Conservation (phyloP, 2,888 invertebrate species). For the Metacarcinus magister region DNA sequence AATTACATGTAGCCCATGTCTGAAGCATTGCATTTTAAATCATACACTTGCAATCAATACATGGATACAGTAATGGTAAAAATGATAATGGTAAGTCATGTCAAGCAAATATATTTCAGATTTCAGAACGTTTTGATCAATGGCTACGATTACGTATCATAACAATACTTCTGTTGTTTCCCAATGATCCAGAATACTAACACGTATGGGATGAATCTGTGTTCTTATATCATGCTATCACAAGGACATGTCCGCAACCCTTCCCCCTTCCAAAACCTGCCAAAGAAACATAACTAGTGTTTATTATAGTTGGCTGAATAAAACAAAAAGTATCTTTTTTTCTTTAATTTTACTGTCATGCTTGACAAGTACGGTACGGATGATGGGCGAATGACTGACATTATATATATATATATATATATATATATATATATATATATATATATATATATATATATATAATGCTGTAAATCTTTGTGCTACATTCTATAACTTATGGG, state of each 20-base stretch:
- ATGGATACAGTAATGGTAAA: too few species aligned
- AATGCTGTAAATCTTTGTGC: neutral
- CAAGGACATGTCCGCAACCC: neutral
- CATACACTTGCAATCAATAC: neutral
- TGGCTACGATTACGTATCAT: too few species aligned
- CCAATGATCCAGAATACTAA: neutral
- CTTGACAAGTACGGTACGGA: conserved; percentile 51
- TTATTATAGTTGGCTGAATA: neutral
- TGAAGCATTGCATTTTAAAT: neutral
- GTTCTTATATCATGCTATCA: neutral
- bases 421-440: conserved; percentile 57
- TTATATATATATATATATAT: conserved; percentile 53
- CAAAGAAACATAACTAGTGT: neutral
- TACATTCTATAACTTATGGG: neutral
- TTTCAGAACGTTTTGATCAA: too few species aligned
- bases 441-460: conserved; percentile 34
- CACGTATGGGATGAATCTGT: neutral
- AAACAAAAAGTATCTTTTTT: neutral
- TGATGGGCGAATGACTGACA: conserved; percentile 65
- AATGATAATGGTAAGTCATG: too few species aligned
- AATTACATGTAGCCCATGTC: neutral
- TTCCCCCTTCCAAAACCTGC: too few species aligned
- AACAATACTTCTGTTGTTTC: too few species aligned
- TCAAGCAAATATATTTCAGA: too few species aligned
- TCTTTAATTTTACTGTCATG: conserved; percentile 66